phyloP scores from a whole-genome alignment of 2,113 vertebrate species.

The Ascaphus truei region DNA sequence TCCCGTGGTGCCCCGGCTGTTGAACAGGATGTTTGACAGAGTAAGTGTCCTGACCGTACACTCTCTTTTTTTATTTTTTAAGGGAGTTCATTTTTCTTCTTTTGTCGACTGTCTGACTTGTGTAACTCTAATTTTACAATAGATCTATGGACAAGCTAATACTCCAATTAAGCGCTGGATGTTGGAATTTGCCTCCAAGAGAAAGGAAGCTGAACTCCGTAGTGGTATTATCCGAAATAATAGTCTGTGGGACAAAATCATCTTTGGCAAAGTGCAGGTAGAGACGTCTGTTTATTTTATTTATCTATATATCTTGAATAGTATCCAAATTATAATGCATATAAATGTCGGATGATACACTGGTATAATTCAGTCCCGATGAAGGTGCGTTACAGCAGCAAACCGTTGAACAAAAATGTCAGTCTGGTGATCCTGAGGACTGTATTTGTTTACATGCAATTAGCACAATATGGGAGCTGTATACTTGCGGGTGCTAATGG shows the following conservation, averaged over 20 bases:
- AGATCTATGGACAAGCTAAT: slow-evolving; percentile 92
- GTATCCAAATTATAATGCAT: neutral
- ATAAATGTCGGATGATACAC: neutral
- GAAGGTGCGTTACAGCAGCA: too few relatives aligned
- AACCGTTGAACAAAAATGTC: too few relatives aligned
- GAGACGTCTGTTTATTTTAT: rapidly evolving
- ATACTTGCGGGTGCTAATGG: too few relatives aligned
- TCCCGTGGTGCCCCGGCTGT: slow-evolving; percentile 88
- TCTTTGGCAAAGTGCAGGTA: slow-evolving; percentile 96
- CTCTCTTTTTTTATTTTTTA: too few relatives aligned
- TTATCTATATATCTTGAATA: neutral
- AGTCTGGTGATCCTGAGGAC: too few relatives aligned
- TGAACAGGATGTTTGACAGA: slow-evolving; percentile 97
- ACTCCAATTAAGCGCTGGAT: slow-evolving; percentile 86
- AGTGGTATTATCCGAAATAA: slow-evolving; percentile 85
- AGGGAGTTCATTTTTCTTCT: too few relatives aligned
- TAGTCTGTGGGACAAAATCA: slow-evolving; percentile 92
- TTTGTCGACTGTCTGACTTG: too few relatives aligned
- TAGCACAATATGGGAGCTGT: too few relatives aligned
- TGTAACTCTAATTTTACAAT: too few relatives aligned
- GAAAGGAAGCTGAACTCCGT: slow-evolving; percentile 88
- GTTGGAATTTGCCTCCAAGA: slow-evolving; percentile 86
- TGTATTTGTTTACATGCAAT: too few relatives aligned
- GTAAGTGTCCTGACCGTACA: too few relatives aligned
- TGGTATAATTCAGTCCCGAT: slow-evolving; percentile 2